Conservation (phyloP, 1,140 invertebrate species). For the Homarus americanus region DNA sequence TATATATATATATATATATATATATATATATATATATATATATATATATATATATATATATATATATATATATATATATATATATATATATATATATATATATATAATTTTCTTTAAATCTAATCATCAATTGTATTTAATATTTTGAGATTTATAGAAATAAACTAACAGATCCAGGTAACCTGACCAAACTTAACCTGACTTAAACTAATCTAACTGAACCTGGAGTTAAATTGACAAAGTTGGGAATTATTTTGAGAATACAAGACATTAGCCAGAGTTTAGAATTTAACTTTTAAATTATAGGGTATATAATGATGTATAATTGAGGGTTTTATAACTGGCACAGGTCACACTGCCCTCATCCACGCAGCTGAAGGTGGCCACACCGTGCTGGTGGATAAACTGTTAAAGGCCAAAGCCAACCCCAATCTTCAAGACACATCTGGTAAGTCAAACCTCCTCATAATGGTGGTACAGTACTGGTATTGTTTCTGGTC, state of each 20-base stretch:
- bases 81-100: background rate
- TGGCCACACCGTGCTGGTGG: background rate
- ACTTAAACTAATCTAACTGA: background rate
- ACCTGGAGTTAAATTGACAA: background rate
- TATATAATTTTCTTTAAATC: background rate
- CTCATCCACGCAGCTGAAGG: constrained; percentile 30
- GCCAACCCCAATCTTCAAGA: constrained; percentile 35
- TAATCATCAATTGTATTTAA: background rate
- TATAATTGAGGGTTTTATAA: background rate
- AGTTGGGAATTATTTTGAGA: background rate
- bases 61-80: background rate
- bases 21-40: background rate
- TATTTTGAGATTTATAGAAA: too few relatives aligned
- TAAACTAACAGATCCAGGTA: too few relatives aligned
- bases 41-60: background rate
- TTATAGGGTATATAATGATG: background rate
- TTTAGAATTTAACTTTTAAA: background rate
- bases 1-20: background rate
- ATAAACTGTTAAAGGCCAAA: background rate
- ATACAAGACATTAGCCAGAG: background rate
- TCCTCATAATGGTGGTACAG: background rate
- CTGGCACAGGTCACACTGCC: constrained; percentile 17
- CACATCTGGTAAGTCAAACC: constrained; percentile 1
- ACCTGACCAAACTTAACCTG: background rate
- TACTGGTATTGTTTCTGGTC: too few relatives aligned